phyloP scores from a whole-genome alignment of 2,888 invertebrate species.

The Willowsia nigromaculata region DNA sequence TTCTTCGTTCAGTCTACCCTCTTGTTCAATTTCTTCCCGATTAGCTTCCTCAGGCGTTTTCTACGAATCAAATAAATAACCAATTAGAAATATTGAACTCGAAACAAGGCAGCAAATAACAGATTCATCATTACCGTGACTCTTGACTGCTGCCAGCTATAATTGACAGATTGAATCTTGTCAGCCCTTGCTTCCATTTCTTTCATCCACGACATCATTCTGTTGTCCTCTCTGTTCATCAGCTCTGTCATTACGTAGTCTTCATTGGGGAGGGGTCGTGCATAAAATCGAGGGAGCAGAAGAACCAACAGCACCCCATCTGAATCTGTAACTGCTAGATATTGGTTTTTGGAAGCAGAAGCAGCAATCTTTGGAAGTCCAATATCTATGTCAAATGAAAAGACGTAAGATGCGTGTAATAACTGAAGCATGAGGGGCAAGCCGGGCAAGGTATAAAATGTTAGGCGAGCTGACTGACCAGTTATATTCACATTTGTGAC shows the following conservation, averaged over 20 bases:
- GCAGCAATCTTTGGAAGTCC: constrained; percentile 74
- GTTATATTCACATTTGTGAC: constrained; percentile 86
- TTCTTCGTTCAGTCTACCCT: constrained; percentile 72
- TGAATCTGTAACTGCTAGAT: constrained; percentile 74
- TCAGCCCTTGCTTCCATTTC: constrained; percentile 62
- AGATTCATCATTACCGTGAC: constrained; percentile 1
- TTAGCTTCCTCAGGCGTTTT: constrained; percentile 72
- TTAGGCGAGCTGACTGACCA: constrained; percentile 80
- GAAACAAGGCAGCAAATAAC: background rate
- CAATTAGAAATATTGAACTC: background rate
- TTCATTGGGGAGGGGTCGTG: constrained; percentile 71
- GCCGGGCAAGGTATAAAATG: background rate
- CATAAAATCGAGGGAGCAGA: constrained; percentile 75
- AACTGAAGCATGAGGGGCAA: background rate
- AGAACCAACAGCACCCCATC: constrained; percentile 75
- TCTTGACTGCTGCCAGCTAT: constrained; percentile 56
- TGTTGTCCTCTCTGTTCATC: constrained; percentile 76
- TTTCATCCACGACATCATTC: constrained; percentile 72
- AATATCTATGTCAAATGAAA: constrained; percentile 13
- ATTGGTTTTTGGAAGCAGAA: constrained; percentile 75
- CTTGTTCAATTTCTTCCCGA: constrained; percentile 73
- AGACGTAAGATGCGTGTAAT: background rate
- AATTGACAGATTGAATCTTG: constrained; percentile 54
- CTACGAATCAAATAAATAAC: constrained; percentile 30
- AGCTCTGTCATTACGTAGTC: constrained; percentile 74